Conservation (phyloP, 1,140 invertebrate species). For the Leptopilina clavipes region DNA sequence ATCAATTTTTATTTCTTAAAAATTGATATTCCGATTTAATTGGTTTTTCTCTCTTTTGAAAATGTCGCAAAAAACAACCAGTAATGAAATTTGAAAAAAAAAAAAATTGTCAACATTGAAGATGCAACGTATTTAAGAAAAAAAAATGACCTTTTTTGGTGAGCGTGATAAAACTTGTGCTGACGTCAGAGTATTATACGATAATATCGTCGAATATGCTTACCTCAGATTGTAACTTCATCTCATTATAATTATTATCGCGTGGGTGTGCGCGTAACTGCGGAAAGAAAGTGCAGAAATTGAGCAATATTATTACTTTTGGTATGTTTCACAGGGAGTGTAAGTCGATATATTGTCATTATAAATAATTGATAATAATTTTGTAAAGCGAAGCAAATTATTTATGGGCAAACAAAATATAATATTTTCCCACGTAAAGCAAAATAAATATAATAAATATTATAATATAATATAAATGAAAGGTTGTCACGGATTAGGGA, state of each 20-base stretch:
- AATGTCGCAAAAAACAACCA: no score
- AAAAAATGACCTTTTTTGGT: slow-evolving; percentile 18
- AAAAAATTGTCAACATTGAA: neutral
- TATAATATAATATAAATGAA: no score
- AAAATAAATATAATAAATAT: no score
- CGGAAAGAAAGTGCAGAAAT: slow-evolving; percentile 20
- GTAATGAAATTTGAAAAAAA: no score
- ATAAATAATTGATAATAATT: neutral
- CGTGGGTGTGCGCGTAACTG: slow-evolving; percentile 1
- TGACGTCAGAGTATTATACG: slow-evolving; percentile 14
- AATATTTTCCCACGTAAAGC: no score
- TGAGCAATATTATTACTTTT: neutral
- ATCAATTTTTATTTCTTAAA: no score
- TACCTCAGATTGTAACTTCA: neutral
- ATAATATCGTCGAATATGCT: slow-evolving; percentile 8
- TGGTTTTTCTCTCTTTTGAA: no score
- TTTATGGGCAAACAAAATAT: no score
- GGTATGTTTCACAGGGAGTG: neutral
- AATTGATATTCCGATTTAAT: no score
- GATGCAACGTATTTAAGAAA: neutral
- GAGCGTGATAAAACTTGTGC: neutral
- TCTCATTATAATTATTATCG: slow-evolving; percentile 27
- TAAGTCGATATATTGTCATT: neutral
- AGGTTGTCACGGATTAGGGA: no score
- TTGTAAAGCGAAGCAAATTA: neutral